Conservation (phyloP, 37 sponge, comb jelly and placozoan genomes). For the Hexactinellida sp. region DNA sequence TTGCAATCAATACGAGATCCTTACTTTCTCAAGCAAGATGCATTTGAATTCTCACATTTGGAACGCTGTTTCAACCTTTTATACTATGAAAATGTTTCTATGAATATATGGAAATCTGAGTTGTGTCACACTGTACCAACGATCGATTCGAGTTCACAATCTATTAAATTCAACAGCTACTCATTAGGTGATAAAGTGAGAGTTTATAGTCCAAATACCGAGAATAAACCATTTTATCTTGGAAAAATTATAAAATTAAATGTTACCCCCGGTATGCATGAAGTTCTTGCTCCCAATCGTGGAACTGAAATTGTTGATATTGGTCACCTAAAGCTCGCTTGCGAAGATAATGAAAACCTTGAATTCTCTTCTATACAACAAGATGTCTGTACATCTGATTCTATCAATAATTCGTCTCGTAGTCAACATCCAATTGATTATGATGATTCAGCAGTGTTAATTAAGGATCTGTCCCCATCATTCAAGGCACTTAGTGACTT, state of each 20-base stretch:
- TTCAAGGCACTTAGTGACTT: neutral
- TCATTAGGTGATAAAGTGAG: neutral
- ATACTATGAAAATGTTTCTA: neutral
- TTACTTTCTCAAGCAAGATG: neutral
- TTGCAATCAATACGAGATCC: neutral
- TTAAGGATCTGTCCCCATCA: neutral
- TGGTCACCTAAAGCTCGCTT: neutral
- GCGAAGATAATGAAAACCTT: neutral
- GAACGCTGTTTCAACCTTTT: neutral
- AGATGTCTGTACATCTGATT: too few species aligned
- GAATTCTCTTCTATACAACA: neutral
- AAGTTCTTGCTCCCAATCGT: neutral
- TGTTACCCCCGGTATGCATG: constrained; percentile 8
- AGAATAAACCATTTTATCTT: neutral
- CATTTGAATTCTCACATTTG: neutral
- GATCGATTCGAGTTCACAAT: neutral
- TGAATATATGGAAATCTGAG: neutral
- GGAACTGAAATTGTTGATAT: constrained; percentile 6
- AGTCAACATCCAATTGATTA: too few species aligned
- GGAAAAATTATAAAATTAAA: neutral
- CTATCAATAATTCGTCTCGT: too few species aligned
- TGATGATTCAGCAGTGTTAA: neutral
- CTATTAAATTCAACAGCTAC: neutral
- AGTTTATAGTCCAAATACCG: constrained; percentile 7
- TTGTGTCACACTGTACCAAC: neutral